phyloP scores from a whole-genome alignment of 2,888 invertebrate species.

The Erebia palarica region DNA sequence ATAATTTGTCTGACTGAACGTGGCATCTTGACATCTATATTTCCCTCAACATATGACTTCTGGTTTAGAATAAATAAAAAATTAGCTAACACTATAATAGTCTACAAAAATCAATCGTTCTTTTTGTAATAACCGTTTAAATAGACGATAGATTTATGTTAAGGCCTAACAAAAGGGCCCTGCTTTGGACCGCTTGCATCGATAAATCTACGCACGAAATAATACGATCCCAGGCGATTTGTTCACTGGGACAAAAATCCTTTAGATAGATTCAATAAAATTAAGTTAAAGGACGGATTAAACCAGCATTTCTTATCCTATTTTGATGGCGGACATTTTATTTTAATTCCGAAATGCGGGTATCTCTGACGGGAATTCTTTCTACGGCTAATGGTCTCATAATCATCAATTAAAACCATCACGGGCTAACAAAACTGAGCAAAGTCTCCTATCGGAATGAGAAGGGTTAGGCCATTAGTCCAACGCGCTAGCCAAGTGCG shows the following conservation, averaged over 20 bases:
- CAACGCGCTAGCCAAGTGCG: no score
- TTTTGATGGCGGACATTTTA: slow-evolving; percentile 3
- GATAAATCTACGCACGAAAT: slow-evolving; percentile 79
- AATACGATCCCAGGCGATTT: slow-evolving; percentile 77
- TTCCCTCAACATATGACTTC: background rate
- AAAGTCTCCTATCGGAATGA: no score
- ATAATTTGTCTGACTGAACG: background rate
- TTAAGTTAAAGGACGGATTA: slow-evolving; percentile 51
- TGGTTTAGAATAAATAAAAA: no score
- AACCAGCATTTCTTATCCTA: slow-evolving; percentile 14
- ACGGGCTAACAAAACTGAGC: no score
- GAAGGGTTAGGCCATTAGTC: no score
- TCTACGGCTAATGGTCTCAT: no score
- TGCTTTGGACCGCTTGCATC: slow-evolving; percentile 61
- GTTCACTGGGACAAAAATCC: slow-evolving; percentile 70
- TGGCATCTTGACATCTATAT: slow-evolving; percentile 8
- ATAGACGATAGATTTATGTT: slow-evolving; percentile 77
- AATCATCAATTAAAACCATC: no score
- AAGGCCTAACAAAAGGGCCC: slow-evolving; percentile 75
- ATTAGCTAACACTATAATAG: background rate
- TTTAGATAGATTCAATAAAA: slow-evolving; percentile 70
- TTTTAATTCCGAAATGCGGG: background rate
- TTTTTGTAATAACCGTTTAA: slow-evolving; percentile 78
- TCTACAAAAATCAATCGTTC: slow-evolving; percentile 60
- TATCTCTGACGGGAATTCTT: background rate